Conservation (phyloP, 2,113 vertebrate species). For the Phylloscopus whistleri region DNA sequence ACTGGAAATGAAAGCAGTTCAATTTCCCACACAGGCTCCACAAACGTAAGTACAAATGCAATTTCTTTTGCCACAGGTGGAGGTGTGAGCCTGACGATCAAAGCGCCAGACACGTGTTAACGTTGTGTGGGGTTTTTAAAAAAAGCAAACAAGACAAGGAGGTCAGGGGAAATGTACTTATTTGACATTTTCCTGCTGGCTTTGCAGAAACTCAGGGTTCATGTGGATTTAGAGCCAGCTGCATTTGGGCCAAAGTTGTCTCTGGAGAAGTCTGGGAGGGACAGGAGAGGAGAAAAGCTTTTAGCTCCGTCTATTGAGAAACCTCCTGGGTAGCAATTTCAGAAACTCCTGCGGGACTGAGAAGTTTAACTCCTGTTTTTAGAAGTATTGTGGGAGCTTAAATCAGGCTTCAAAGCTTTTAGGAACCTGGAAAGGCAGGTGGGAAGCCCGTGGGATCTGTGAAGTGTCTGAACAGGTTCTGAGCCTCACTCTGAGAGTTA, state of each 20-base stretch:
- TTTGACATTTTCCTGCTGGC: not conserved
- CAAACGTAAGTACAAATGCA: slow-evolving; percentile 16
- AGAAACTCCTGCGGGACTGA: not conserved
- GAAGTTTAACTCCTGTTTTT: slow-evolving; percentile 25
- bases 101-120: not conserved
- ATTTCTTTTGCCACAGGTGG: not conserved
- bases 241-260: not conserved
- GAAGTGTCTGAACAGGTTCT: slow-evolving; percentile 17
- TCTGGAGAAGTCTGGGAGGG: slow-evolving; percentile 14
- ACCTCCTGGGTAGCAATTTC: slow-evolving; percentile 21
- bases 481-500: not conserved
- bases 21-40: not conserved
- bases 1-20: not conserved
- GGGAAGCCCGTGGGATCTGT: not conserved
- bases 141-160: not conserved
- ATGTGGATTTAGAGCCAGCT: not conserved
- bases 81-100: not conserved
- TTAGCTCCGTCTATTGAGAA: slow-evolving; percentile 18
- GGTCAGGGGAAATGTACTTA: not conserved
- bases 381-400: not conserved
- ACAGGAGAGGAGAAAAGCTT: slow-evolving; percentile 22
- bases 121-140: not conserved
- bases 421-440: slow-evolving; percentile 20
- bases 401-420: slow-evolving; percentile 33
- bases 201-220: not conserved